phyloP scores from a whole-genome alignment of 2,888 invertebrate species.

The Amphimallon solstitiale region DNA sequence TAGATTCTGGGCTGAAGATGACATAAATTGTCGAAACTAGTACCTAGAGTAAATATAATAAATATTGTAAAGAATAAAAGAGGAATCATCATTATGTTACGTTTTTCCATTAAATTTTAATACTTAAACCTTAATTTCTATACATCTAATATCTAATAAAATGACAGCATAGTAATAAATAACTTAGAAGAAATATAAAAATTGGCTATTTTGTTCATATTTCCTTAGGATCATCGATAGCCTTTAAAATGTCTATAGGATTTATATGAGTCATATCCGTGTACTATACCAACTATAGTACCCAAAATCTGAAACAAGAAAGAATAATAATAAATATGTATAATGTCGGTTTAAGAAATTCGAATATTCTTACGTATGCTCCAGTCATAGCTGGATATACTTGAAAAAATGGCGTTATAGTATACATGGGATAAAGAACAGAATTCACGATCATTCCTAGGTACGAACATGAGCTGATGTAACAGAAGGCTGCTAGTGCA shows the following conservation, averaged over 20 bases:
- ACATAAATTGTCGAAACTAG: no score
- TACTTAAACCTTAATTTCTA: no score
- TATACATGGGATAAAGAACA: slow-evolving; percentile 80
- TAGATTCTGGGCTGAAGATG: no score
- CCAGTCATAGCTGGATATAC: slow-evolving; percentile 91
- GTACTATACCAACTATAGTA: slow-evolving; percentile 77
- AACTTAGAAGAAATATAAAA: no score
- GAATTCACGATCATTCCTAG: slow-evolving; percentile 82
- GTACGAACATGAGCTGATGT: slow-evolving; percentile 81
- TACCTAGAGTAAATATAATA: no score
- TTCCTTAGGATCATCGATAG: slow-evolving; percentile 62
- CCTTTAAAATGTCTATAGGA: slow-evolving; percentile 76
- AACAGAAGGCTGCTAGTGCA: slow-evolving; percentile 78
- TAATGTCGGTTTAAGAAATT: not conserved
- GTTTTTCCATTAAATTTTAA: no score
- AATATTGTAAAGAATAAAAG: no score
- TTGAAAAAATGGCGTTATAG: slow-evolving; percentile 78
- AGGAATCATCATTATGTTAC: no score
- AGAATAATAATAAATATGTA: slow-evolving; percentile 40
- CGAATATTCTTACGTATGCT: slow-evolving; percentile 75
- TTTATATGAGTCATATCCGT: slow-evolving; percentile 82
- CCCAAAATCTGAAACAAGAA: slow-evolving; percentile 78
- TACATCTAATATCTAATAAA: no score
- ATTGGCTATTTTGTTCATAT: no score
- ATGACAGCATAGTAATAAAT: no score